These are phyloP conservation scores for Caenorhabditis sp. DNA, from an alignment of 2,888 invertebrate species.

Conservation along the genomic window DNA sequence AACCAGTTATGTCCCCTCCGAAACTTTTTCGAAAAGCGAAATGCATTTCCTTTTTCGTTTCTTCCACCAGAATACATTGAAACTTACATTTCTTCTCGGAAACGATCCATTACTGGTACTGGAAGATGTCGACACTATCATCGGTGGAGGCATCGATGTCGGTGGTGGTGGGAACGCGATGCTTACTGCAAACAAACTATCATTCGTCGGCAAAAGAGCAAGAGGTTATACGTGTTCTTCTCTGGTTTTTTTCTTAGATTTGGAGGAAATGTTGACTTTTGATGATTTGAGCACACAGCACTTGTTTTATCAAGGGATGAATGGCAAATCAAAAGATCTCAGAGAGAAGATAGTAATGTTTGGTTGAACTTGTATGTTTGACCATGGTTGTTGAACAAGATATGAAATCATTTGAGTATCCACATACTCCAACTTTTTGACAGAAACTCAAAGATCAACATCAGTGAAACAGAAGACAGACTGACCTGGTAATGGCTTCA, in stretches of 20 bases:
- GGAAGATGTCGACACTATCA: slow-evolving; percentile 34
- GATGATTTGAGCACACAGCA: slow-evolving; percentile 26
- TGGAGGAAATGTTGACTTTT: slow-evolving; percentile 26
- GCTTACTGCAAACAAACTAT: slow-evolving; percentile 60
- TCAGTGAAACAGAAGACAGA: background rate
- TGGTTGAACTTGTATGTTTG: slow-evolving; percentile 32
- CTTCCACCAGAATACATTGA: slow-evolving; percentile 13
- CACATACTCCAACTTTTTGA: slow-evolving; percentile 1
- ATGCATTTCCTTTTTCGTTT: slow-evolving; percentile 34
- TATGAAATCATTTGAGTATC: slow-evolving; percentile 21
- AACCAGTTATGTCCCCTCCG: slow-evolving; percentile 19
- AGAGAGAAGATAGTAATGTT: slow-evolving; percentile 36
- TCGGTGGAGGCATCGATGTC: slow-evolving; percentile 43
- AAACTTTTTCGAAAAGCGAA: slow-evolving; percentile 33
- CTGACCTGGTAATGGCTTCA: slow-evolving; percentile 63
- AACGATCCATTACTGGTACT: slow-evolving; percentile 53
- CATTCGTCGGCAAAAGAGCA: slow-evolving; percentile 9
- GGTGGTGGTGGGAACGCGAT: slow-evolving; percentile 68
- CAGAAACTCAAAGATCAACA: background rate
- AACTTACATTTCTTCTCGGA: slow-evolving; percentile 62
- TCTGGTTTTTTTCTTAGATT: slow-evolving; percentile 21
- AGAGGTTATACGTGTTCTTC: slow-evolving; percentile 40
- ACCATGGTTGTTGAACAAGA: slow-evolving; percentile 40
- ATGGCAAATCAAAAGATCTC: slow-evolving; percentile 45
- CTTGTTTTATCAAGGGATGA: slow-evolving; percentile 40